Evolutionary conservation across 2,113 vertebrate species (phyloP), one percentile per base, ranked within the genome.

Genomic region (Arothron firmamentum): DNA sequence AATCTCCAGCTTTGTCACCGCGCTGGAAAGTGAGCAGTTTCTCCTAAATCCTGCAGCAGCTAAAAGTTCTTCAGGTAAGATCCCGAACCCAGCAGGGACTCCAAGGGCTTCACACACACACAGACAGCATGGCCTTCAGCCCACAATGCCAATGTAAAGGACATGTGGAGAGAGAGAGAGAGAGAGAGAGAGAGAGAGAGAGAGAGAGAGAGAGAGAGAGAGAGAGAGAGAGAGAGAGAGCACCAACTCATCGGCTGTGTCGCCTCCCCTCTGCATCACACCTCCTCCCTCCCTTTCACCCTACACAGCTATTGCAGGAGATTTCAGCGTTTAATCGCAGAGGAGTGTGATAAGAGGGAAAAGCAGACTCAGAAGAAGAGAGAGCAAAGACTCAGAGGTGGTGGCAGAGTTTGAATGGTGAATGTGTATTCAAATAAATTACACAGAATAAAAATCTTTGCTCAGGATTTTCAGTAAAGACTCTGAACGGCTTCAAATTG

Each of bases 261-360:
- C 70, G 62, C 76, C 78, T 79, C 69, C 79, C 66, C 41, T 74
- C 74, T 38, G 38, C 75, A 72, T 81, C 67, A 25, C 61, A 2
- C 46, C 69, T 69, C 63, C 62, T 74, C 70, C 67, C 57, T 56
- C 50, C 25, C 59, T 74, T 48, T 64, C 41, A 20, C 54, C 84
- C 75, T 47, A 77, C 72, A 76, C 82, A 85, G 78, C 68, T 54
- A 71, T 70, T 63, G 77, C 76, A 77, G 67, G 74, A 85, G 79
- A 89, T 88, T 87, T 84, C 83, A 61, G 71, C 57, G 69, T 79
- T 77, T 83, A 82, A 86, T 85, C 69, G 66, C 38, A 70, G 70
- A 72, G 70, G 70, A 70, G 62, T 43, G 70, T 76, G 80, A 83
- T 81, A 77, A 79, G 68, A 43, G 69, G 83, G 62, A 64, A 64